Conservation (phyloP, 2,113 vertebrate species). For the Chaetorhynchus papuensis region DNA sequence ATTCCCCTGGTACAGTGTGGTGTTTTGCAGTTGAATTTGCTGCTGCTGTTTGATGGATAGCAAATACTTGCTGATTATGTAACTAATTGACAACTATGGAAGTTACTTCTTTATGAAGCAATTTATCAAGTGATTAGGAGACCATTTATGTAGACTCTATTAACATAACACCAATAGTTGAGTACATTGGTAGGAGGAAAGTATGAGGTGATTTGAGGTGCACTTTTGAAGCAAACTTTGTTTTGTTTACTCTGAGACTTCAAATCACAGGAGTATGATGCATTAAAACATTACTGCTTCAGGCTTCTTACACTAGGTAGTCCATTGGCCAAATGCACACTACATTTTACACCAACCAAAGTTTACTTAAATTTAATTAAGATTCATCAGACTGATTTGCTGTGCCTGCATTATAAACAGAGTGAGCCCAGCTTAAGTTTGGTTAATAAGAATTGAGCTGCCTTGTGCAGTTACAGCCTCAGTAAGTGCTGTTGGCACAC, state of each 20-base stretch:
- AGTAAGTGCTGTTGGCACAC: background rate
- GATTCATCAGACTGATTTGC: background rate
- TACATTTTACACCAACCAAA: background rate
- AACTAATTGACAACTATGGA: constrained; percentile 19
- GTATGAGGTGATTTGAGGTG: background rate
- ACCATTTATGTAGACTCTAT: background rate
- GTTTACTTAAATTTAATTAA: constrained; percentile 1
- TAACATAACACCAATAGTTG: background rate
- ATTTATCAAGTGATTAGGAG: constrained; percentile 20
- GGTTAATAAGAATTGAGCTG: background rate
- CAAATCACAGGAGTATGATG: background rate
- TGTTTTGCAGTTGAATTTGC: background rate
- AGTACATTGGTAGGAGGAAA: background rate
- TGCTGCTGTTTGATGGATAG: constrained; percentile 3
- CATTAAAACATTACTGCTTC: background rate
- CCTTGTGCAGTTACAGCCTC: background rate
- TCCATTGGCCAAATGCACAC: background rate
- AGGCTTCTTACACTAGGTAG: background rate
- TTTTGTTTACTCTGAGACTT: background rate
- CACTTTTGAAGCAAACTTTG: background rate
- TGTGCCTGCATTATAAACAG: background rate
- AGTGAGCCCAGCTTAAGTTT: background rate
- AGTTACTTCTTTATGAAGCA: constrained; percentile 37
- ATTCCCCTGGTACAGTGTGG: background rate
- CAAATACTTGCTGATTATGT: background rate